These are phyloP conservation scores for Xerus inauris DNA, from an alignment of 2,113 vertebrate genomes.

Conservation along the genomic window DNA sequence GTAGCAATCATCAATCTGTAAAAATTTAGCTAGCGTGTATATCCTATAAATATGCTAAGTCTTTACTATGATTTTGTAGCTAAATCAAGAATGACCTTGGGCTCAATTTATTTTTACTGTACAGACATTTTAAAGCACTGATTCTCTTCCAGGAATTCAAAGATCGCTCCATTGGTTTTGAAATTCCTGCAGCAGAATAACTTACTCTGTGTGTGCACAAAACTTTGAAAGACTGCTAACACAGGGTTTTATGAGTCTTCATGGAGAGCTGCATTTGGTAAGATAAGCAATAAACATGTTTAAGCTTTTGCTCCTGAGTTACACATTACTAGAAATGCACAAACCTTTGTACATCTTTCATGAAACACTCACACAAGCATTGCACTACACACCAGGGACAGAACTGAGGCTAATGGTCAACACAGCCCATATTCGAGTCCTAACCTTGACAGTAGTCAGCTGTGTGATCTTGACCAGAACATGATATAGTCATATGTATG, in stretches of 20 bases:
- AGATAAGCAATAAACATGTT: slow-evolving; percentile 50
- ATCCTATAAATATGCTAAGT: background rate
- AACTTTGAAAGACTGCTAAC: slow-evolving; percentile 61
- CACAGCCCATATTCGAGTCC: background rate
- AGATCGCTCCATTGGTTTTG: slow-evolving; percentile 62
- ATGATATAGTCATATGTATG: background rate
- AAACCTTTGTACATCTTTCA: slow-evolving; percentile 41
- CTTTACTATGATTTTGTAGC: slow-evolving; percentile 40
- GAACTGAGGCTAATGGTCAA: background rate
- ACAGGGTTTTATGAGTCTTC: background rate
- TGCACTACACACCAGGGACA: background rate
- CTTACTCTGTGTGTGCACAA: slow-evolving; percentile 11
- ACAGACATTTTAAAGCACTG: slow-evolving; percentile 2
- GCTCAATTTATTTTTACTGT: slow-evolving; percentile 36
- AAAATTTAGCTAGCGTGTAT: background rate
- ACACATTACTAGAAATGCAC: slow-evolving; percentile 30
- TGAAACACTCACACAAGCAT: background rate
- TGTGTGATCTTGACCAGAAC: background rate
- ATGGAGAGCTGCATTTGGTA: background rate
- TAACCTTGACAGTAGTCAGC: background rate
- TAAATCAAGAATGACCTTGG: slow-evolving; percentile 46
- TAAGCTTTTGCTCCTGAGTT: slow-evolving; percentile 50
- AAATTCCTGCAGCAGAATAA: slow-evolving; percentile 50
- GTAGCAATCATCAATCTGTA: background rate
- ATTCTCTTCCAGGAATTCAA: slow-evolving; percentile 31